Percentiles rank a stretch among this genome's conserved stretches.
phyloP scores from a whole-genome alignment of 2,797 vertebrate species.

The Thripadectes ignobilis region DNA sequence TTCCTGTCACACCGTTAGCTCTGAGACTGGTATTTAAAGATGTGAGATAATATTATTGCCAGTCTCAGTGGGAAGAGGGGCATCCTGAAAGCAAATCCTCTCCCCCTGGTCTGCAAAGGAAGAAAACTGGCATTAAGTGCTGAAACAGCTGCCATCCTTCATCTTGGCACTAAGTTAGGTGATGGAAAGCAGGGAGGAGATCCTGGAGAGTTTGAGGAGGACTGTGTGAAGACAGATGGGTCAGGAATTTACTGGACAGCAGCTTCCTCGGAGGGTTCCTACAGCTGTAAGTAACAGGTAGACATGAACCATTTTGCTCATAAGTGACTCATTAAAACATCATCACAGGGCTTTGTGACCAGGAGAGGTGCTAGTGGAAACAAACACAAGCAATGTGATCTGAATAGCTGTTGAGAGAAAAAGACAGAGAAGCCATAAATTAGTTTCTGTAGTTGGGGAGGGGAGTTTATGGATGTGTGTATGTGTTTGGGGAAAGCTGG shows the following conservation, averaged over 20 bases:
- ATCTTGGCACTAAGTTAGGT: neutral
- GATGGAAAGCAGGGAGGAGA: neutral
- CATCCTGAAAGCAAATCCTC: neutral
- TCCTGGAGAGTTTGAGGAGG: neutral
- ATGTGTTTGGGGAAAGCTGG: neutral
- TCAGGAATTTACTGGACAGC: neutral
- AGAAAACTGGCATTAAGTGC: neutral
- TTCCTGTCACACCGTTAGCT: neutral
- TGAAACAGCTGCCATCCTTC: conserved; percentile 6
- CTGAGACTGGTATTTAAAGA: neutral
- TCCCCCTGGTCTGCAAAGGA: neutral
- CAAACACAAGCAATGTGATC: neutral
- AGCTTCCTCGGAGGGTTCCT: neutral
- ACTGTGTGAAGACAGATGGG: neutral
- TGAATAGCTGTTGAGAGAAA: neutral
- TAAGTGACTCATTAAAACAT: neutral
- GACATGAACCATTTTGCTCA: neutral
- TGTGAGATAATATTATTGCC: neutral
- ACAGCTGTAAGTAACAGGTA: neutral
- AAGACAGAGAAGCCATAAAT: neutral
- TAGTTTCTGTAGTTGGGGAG: neutral
- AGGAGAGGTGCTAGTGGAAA: neutral
- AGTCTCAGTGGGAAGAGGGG: neutral
- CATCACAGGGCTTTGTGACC: neutral
- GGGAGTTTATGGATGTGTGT: neutral